Conservation (phyloP, 2,888 invertebrate species). For the Drosophila gaucha region DNA sequence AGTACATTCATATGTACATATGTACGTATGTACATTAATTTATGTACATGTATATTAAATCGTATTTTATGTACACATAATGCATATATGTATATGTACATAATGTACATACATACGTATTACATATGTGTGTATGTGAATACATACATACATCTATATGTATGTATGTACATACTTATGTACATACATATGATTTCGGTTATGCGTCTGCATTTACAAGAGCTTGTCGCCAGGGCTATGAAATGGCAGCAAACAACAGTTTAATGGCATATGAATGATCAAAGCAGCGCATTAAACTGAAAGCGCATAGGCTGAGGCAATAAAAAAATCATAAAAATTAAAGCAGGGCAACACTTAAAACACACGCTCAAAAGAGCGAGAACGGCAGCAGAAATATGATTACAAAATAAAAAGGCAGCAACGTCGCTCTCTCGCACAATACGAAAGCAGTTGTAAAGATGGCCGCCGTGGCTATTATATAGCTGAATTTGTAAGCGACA, state of each 20-base stretch:
- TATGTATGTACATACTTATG: background rate
- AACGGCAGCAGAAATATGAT: constrained; percentile 55
- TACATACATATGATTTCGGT: too few relatives aligned
- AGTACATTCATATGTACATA: too few relatives aligned
- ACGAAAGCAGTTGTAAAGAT: constrained; percentile 76
- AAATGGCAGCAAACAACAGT: constrained; percentile 34
- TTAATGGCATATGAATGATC: constrained; percentile 48
- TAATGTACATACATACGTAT: too few relatives aligned
- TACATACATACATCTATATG: background rate
- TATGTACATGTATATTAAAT: too few relatives aligned
- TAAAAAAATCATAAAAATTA: constrained; percentile 71
- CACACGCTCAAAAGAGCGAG: constrained; percentile 50
- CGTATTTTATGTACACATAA: background rate
- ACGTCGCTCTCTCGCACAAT: constrained; percentile 43
- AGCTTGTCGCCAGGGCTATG: constrained; percentile 35
- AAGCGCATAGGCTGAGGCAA: constrained; percentile 47
- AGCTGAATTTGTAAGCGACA: constrained; percentile 73
- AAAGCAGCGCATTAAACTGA: constrained; percentile 51
- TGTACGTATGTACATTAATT: too few relatives aligned
- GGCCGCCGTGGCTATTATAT: constrained; percentile 71
- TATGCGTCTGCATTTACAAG: constrained; percentile 18
- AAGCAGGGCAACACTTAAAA: constrained; percentile 69
- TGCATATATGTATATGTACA: background rate
- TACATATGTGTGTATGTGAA: too few relatives aligned
- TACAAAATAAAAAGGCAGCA: constrained; percentile 65